Evolutionary conservation across 2,888 invertebrate species (phyloP), one percentile per base, ranked within the genome.

Genomic region (Micoletzkya japonica): DNA sequence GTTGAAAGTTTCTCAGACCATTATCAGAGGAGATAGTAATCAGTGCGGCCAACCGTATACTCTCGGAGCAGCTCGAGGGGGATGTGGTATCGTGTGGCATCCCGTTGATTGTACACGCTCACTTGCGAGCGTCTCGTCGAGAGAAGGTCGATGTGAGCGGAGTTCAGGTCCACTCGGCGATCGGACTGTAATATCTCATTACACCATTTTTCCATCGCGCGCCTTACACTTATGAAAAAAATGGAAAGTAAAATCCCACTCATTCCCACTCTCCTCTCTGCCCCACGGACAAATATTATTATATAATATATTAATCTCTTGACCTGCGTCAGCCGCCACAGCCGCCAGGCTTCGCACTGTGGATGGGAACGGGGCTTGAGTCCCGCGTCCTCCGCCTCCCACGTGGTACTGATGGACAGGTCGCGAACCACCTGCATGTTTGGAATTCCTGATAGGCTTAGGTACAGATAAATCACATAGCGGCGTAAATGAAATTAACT

Each of bases 341-440:
- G 44, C 39, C 75, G 74, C 79, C 79, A 79, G 0, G 78, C 74
- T 10, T 64, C 32, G 61, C 79, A 79, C 60, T 79, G 79, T 7
- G 66, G 66, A 58, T 77, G 76, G 17, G 69, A 66, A 39, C 72
- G 71, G 20, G 75, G 73, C 20, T 67, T 64, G 26, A 79, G 73
- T 14, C 77, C 76, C 39, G 60, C 68, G 39, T 78, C 78, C 30
- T 76, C 79, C 10, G 79, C 79, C 69, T 78, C 71, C 73, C 77
- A 79, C 30, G 78, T 76, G 2, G 77, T 78, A 20, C 39, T 52
- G 37, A 79, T 76, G 56, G 71, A 72, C 37, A 78, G 72, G 24
- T 66, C 66, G 17, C 64, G 67, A 20, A 67, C 30, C 26, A 34
- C 37, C 39, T 56, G n/a, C 2, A 61, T 20, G 44, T 44, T 44